Evolutionary conservation across 2,888 invertebrate genomes (phyloP).

Genomic region (Sinodicranocentrus sp.): DNA sequence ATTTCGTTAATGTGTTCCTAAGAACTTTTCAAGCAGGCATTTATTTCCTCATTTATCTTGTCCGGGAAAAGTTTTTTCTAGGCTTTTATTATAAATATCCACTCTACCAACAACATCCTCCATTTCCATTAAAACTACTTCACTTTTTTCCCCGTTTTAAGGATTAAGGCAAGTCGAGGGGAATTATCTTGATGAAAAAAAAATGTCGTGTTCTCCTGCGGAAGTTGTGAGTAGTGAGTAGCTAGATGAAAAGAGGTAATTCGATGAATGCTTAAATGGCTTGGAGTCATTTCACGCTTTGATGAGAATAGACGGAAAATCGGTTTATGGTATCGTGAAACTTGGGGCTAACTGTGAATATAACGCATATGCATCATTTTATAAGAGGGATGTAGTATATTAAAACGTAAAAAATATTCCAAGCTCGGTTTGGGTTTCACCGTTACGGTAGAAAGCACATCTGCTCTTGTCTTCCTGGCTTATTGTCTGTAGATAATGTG

Average conservation of each 20-base stretch:
- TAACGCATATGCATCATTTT: no score
- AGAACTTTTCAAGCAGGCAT: not conserved
- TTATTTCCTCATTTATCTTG: conserved; percentile 14
- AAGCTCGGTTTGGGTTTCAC: no score
- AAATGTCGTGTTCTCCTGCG: no score
- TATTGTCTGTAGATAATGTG: no score
- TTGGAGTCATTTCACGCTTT: conserved; percentile 16
- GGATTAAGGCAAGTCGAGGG: not conserved
- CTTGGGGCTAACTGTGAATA: not conserved
- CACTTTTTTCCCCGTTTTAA: not conserved
- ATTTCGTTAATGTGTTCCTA: conserved; percentile 8
- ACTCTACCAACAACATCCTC: no score
- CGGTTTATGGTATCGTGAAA: conserved; percentile 2
- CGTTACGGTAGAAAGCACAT: no score
- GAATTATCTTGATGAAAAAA: conserved; percentile 1
- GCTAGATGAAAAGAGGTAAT: not conserved
- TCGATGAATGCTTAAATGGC: conserved; percentile 5
- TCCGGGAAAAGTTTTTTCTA: not conserved
- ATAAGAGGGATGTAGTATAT: no score
- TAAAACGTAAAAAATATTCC: no score
- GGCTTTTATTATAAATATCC: no score
- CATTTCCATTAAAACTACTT: not conserved
- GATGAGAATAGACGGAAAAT: not conserved
- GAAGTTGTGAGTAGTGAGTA: no score
- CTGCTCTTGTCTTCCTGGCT: no score